Evolutionary conservation across 2,888 invertebrate genomes (phyloP), one percentile per base, ranked within the genome.

Genomic region (Campoplex nolae): DNA sequence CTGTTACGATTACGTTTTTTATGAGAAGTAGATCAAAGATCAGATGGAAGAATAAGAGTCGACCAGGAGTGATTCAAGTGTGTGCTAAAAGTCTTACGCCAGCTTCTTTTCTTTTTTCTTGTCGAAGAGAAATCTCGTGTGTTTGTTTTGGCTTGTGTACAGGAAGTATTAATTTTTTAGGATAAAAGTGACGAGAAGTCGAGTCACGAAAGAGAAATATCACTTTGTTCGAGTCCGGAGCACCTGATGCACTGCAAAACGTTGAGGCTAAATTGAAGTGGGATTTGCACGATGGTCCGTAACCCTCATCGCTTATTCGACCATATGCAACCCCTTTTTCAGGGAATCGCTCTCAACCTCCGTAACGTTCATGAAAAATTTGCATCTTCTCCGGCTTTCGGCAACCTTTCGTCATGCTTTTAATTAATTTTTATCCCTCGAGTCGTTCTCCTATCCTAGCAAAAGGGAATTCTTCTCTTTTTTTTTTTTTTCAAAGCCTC

Each of bases 381-480:
- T 74, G 74, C 81, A 81, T 81, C 67, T 48, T 74, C 73, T 67
- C 62, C 11, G 38, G 48, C 45, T 76, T 56, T 38, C 74, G 74
- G 42, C 79, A 58, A 71, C 56, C 42, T 71, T 74, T 38, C 67
- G 81, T 32, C 73, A 74, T 48, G 74, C 81, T 54, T 81, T 81
- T 81, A 81, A 81, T 81, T 81, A 81, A 81, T 81, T 81, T 81
- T 74, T 74, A 65, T 74, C 54, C 65, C 38, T 51, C 74, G 74
- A 67, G 67, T 65, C 74, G 42, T 38, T n/a, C 74, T 23, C 35
- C 16, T 42, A n/a, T 74, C 74, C 28, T 73, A 35, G 48, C 45
- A 38, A 79, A 56, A 38, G 16, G 42, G 11, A 56, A 56, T 35
- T 38, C 18, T 62, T 62, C 67, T 77, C 35, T 42, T 23, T 23